Base-by-base conservation (phyloP, 2,113 vertebrate species). In the Engystomops pustulosus region DNA sequence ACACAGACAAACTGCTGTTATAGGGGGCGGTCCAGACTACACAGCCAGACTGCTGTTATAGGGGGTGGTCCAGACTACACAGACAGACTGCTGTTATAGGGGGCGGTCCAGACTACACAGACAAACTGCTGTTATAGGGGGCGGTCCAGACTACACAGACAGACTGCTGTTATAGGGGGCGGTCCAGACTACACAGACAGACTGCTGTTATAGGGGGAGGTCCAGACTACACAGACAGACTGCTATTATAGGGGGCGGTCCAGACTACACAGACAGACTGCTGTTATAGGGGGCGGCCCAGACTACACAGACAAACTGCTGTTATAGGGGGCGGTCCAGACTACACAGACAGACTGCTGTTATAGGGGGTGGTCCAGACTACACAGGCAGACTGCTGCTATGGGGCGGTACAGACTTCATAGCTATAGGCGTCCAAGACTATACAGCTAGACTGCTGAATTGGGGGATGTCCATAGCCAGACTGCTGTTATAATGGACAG, bases 21-120 rank as follows among this genome's bases (percentile, higher is more conserved):
- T 62, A 62, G 58, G 58, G 58, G 58, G 25, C 11, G 14, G 15
- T 62, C 58, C 58, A 30, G 25, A 27, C 58, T 30, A 27, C 58
- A 62, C 58, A 27, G n/a, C 58, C 58, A 62, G 58, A 62, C 58
- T 62, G 58, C 58, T 62, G 58, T 62, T 62, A 30, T 62, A 30
- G 58, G 58, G 58, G 58, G 25, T 3, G 47, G 3, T 30, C 58
- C 58, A 62, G 25, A 62, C 58, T 62, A 27, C 58, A 62, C 58
- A 30, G n/a, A 23, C 10, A 62, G 58, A 27, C 25, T 58, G 8
- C 23, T 62, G 58, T 62, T 62, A 62, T 62, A 62, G 25, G n/a
- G n/a, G 25, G 23, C 0, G 47, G 15, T 30, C 58, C 58, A 62
- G 58, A 62, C 6, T 62, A 14, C 58, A 41, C 38, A 41, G n/a